A percentile compares a stretch with the other conserved stretches of the same genome.
Conservation (phyloP, 2,113 vertebrate species). For the Syngnathus floridae region DNA sequence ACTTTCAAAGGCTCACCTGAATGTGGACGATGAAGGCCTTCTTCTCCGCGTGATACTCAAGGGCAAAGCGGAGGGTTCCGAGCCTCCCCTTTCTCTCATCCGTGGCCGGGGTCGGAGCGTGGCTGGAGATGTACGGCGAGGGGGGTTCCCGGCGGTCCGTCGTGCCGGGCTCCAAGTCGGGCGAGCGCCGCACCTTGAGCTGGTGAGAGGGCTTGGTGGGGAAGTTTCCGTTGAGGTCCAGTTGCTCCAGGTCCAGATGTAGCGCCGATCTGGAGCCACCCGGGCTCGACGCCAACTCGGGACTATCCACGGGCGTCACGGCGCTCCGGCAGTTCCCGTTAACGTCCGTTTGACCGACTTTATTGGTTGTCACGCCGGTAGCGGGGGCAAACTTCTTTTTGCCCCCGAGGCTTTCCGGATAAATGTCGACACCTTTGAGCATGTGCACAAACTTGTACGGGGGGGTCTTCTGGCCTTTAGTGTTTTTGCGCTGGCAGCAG, state of each 20-base stretch:
- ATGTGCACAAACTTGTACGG: conserved; percentile 98
- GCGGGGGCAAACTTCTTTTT: conserved; percentile 89
- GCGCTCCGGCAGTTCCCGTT: conserved; percentile 60
- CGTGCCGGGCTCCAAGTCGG: conserved; percentile 73
- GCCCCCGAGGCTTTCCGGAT: conserved; percentile 87
- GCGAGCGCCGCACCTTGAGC: conserved; percentile 78
- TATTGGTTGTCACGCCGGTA: conserved; percentile 65
- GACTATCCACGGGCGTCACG: conserved; percentile 7
- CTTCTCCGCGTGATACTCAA: conserved; percentile 95
- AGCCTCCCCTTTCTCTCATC: conserved; percentile 72
- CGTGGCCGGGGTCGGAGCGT: conserved; percentile 75
- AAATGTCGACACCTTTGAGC: conserved; percentile 96
- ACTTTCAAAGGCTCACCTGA: conserved; percentile 57
- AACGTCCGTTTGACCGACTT: conserved; percentile 61
- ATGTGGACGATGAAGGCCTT: conserved; percentile 96
- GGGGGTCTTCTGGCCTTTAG: conserved; percentile 88
- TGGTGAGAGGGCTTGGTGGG: conserved; percentile 72
- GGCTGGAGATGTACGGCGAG: conserved; percentile 80
- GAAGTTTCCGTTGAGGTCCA: conserved; percentile 95
- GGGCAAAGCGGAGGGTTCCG: conserved; percentile 87
- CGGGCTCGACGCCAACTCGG: conserved; percentile 67
- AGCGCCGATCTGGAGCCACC: conserved; percentile 71
- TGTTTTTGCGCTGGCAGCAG: conserved; percentile 94
- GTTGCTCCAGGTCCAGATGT: conserved; percentile 89
- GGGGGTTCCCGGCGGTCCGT: conserved; percentile 70